Conservation (phyloP, 2,797 vertebrate genomes). For the Neosalanx taihuensis region DNA sequence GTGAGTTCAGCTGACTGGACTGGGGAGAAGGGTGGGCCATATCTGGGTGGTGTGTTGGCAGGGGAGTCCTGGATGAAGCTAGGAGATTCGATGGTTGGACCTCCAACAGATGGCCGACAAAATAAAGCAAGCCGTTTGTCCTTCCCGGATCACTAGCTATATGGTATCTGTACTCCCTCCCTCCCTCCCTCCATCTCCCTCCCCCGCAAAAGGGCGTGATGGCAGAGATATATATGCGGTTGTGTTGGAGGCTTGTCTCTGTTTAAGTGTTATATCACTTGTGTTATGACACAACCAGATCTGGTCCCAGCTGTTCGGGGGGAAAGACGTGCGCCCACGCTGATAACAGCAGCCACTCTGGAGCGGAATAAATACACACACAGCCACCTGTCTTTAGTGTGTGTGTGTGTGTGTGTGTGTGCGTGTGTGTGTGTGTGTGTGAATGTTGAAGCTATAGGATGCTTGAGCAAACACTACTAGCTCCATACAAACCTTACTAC, state of each 20-base stretch:
- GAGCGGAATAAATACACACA: background rate
- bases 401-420: conserved; percentile 14
- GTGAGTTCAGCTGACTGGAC: too few relatives aligned
- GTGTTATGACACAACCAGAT: too few relatives aligned
- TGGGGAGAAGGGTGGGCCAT: conserved; percentile 20
- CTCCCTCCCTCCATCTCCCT: conserved; percentile 14
- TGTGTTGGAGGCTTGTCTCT: background rate
- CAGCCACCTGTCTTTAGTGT: background rate
- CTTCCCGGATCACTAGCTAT: background rate
- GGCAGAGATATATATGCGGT: background rate
- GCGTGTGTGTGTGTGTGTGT: conserved; percentile 27
- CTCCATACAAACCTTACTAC: too few relatives aligned
- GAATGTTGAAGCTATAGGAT: conserved; percentile 47
- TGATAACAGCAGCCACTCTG: too few relatives aligned
- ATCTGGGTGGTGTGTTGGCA: conserved; percentile 27
- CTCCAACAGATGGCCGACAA: conserved; percentile 64
- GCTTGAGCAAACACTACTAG: background rate
- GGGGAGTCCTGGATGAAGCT: conserved; percentile 21
- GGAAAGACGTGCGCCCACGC: too few relatives aligned
- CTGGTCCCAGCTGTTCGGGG: too few relatives aligned
- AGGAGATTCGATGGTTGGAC: conserved; percentile 61
- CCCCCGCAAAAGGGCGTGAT: conserved; percentile 28
- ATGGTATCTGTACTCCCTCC: background rate
- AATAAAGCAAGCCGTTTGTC: conserved; percentile 43
- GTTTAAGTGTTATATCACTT: background rate